Conservation (phyloP, 92 coral and sea anemone genomes). For the Micromussa lordhowensis region DNA sequence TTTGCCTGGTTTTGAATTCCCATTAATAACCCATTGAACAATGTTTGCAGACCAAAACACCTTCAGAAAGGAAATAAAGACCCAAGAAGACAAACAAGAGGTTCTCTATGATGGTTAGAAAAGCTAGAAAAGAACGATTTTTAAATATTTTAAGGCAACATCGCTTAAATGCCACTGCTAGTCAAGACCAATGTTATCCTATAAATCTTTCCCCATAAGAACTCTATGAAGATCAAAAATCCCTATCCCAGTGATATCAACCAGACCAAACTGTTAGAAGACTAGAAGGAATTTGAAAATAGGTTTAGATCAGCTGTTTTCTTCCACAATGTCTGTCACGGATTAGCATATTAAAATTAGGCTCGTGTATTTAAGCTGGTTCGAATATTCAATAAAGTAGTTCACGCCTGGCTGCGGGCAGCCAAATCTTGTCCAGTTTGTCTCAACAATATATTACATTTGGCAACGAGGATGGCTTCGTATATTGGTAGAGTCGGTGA, state of each 20-base stretch:
- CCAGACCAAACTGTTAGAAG: neutral
- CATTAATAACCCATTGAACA: too few relatives aligned
- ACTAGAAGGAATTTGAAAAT: neutral
- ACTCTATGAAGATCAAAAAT: neutral
- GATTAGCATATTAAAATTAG: too few relatives aligned
- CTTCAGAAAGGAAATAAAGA: neutral
- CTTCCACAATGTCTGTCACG: neutral
- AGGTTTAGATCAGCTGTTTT: neutral
- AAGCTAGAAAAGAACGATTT: constrained; percentile 37
- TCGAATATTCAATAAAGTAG: too few relatives aligned
- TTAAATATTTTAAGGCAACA: neutral
- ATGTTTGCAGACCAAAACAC: too few relatives aligned
- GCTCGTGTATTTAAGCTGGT: too few relatives aligned
- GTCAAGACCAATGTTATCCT: neutral
- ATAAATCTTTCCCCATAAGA: neutral
- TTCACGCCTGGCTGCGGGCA: too few relatives aligned
- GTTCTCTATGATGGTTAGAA: constrained; percentile 22
- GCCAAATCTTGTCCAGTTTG: too few relatives aligned
- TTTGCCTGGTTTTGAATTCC: too few relatives aligned
- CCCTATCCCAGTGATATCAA: too few relatives aligned
- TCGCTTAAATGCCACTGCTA: neutral
- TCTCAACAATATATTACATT: too few relatives aligned
- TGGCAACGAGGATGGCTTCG: too few relatives aligned
- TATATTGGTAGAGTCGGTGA: too few relatives aligned
- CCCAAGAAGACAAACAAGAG: constrained; percentile 7